phyloP scores from a whole-genome alignment of 2,888 invertebrate genomes.

The Sympetrum striolatum region DNA sequence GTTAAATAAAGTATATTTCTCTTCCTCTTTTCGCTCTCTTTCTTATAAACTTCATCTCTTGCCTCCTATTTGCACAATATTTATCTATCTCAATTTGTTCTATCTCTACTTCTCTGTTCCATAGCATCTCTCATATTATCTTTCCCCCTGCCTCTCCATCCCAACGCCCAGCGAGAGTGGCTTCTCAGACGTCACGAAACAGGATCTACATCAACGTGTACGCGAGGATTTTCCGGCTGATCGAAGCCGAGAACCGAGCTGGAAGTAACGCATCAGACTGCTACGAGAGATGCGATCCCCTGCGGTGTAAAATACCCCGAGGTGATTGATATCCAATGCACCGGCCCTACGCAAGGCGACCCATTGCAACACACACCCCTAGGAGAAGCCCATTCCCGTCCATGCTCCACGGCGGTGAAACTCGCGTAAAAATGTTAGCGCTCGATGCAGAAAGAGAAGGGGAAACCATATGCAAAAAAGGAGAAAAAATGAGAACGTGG shows the following conservation, averaged over 20 bases:
- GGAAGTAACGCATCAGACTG: neutral
- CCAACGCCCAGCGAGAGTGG: neutral
- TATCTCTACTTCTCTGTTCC: no score
- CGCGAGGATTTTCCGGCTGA: neutral
- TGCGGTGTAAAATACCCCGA: neutral
- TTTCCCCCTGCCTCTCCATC: no score
- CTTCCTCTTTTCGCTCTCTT: no score
- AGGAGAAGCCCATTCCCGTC: no score
- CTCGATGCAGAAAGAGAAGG: neutral
- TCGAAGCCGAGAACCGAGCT: neutral
- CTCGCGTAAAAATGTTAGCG: neutral
- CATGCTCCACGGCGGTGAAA: neutral
- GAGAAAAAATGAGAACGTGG: neutral
- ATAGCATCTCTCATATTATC: no score
- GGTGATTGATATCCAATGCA: neutral
- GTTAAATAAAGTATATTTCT: no score
- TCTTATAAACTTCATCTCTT: no score
- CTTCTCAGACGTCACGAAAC: neutral
- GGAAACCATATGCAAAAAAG: neutral
- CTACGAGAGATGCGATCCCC: neutral
- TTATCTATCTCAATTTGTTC: no score
- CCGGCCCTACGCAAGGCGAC: neutral
- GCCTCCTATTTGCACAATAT: no score
- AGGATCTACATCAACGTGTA: neutral
- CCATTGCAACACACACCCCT: no score